Conservation (phyloP, 37 sponge, comb jelly and placozoan genomes). For the Agelas oroides region DNA sequence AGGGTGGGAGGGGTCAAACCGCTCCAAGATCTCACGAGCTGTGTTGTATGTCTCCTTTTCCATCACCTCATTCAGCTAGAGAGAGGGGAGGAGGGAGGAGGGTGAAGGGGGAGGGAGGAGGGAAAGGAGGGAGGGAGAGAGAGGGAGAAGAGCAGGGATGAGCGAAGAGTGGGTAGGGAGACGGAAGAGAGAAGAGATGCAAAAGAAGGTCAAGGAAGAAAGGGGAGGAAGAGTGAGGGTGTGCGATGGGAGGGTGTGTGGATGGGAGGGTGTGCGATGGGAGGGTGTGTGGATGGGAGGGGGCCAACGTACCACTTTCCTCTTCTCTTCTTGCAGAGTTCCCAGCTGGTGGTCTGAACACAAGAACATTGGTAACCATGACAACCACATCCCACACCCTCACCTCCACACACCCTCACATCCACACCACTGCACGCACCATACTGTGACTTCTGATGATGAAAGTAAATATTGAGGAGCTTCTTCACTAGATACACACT, state of each 20-base stretch:
- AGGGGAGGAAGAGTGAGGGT: background rate
- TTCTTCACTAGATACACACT: constrained; percentile 59
- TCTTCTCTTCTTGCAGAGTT: constrained; percentile 20
- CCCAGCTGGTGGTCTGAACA: constrained; percentile 32
- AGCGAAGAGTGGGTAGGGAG: background rate
- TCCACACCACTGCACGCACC: too few species aligned
- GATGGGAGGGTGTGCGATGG: background rate
- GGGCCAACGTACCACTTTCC: constrained; percentile 17
- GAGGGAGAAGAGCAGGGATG: too few species aligned
- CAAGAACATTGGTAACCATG: too few species aligned
- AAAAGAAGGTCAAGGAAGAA: background rate
- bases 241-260: background rate
- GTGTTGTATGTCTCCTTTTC: constrained; percentile 64
- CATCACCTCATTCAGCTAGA: constrained; percentile 69
- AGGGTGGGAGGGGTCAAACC: constrained; percentile 56
- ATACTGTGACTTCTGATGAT: constrained; percentile 43
- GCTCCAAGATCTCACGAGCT: constrained; percentile 51
- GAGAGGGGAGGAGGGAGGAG: background rate
- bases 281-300: constrained; percentile 13
- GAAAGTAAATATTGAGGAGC: constrained; percentile 42
- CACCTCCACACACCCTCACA: too few species aligned
- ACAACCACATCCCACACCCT: too few species aligned
- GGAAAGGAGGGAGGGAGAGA: too few species aligned
- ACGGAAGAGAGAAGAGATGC: background rate
- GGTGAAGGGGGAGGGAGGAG: background rate